Evolutionary conservation across 2,113 vertebrate species (phyloP), one percentile per base, ranked within the genome.

Genomic region (Sceloporus undulatus): DNA sequence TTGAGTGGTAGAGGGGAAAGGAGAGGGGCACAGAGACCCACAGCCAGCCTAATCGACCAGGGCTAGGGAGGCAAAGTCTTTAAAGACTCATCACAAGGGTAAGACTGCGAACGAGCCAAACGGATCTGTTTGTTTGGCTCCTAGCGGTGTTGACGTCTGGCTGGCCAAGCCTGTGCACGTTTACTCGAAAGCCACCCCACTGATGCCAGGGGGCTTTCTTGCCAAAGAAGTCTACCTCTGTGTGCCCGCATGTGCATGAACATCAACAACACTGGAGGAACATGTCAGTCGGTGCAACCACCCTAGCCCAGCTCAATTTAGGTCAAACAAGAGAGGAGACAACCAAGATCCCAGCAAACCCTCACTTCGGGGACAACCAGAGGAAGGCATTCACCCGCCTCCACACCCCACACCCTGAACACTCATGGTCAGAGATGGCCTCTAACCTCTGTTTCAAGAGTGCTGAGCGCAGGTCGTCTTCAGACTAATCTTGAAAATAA

Each of bases 1-100:
- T 5, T 1, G 34, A 5, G 25, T 1, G 19, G 18, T 6, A 3
- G 34, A 21, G 21, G n/a, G 70, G 9, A 59, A 5, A 18, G 19
- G 29, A 1, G 10, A 38, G 52, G 5, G 65, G n/a, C n/a, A 34
- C 59, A 21, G 3, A 9, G 23, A 70, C 48, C 16, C 34, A 81
- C n/a, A 14, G 29, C 54, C 10, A 27, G 14, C 34, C 62, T 27
- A 29, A 27, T 27, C 68, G 18, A 68, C 25, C 9, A 48, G 25
- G 10, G 5, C 27, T 7, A 21, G 19, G 8, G 48, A 34, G 9
- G 18, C 14, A 42, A 56, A 23, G 70, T 52, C 5, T 0, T 34
- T 0, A 48, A 90, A 88, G 13, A 1, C 40, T 0, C 29, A 75
- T 80, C 14, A 1, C 0, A 0, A 27, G 79, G 73, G 48, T 23